Evolutionary conservation across 2,888 invertebrate species (phyloP).

Genomic region (Acrocyrtus sp.): DNA sequence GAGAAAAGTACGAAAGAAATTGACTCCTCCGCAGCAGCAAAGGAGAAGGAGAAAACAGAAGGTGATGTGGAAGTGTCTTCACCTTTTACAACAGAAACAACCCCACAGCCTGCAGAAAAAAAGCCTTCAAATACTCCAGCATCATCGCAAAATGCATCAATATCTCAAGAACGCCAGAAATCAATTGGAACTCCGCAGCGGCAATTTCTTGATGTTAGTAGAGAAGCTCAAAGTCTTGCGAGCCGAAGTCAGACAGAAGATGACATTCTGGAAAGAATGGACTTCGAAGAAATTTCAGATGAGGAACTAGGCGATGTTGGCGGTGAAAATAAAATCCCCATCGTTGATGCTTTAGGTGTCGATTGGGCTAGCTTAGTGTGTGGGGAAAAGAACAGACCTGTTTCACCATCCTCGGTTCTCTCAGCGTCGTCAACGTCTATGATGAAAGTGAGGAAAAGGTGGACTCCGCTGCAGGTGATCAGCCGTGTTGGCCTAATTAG

Average conservation of each 20-base stretch:
- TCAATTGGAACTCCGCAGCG: conserved; percentile 26
- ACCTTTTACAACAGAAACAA: conserved; percentile 1
- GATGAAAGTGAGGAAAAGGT: conserved; percentile 74
- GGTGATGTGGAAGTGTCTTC: conserved; percentile 21
- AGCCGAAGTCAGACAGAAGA: conserved; percentile 66
- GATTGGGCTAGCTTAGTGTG: conserved; percentile 89
- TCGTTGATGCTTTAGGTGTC: conserved; percentile 94
- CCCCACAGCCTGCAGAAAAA: conserved; percentile 15
- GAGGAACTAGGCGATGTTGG: conserved; percentile 81
- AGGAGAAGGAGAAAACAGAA: not conserved
- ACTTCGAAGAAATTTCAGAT: conserved; percentile 91
- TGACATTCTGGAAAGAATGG: conserved; percentile 79
- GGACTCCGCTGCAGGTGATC: conserved; percentile 77
- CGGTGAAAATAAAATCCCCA: conserved; percentile 74
- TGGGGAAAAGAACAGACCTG: conserved; percentile 73
- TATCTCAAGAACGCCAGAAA: conserved; percentile 23
- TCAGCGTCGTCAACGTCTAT: conserved; percentile 60
- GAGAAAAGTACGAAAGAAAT: conserved; percentile 39
- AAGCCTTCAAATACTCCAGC: conserved; percentile 2
- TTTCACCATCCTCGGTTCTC: conserved; percentile 69
- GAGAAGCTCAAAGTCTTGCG: conserved; percentile 50
- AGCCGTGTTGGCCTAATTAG: conserved; percentile 75
- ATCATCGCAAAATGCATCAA: not conserved
- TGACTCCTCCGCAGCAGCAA: conserved; percentile 3
- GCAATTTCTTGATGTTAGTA: conserved; percentile 9